Conservation (phyloP, 2,113 vertebrate genomes). For the Mus spicilegus region DNA sequence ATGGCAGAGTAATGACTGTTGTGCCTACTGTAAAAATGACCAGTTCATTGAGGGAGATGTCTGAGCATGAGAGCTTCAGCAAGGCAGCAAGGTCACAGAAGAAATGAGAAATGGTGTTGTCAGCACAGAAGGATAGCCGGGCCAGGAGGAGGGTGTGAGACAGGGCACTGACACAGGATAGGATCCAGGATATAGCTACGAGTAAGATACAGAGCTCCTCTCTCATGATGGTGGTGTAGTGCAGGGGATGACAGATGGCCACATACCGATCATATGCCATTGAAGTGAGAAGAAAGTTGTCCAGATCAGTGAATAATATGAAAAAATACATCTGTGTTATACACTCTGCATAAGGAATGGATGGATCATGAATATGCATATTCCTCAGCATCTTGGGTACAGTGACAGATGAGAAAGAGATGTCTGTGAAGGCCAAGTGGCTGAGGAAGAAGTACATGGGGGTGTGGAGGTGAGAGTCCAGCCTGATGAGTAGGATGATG, state of each 20-base stretch:
- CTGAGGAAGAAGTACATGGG: conserved; percentile 80
- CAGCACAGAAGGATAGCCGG: conserved; percentile 55
- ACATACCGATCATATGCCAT: conserved; percentile 76
- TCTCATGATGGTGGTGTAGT: conserved; percentile 62
- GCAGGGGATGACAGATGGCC: conserved; percentile 70
- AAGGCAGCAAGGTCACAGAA: conserved; percentile 72
- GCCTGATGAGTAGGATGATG: not conserved
- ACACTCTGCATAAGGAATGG: conserved; percentile 29
- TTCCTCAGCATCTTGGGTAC: conserved; percentile 58
- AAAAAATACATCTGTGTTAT: conserved; percentile 73
- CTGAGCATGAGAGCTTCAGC: conserved; percentile 66
- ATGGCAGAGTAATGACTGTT: conserved; percentile 67
- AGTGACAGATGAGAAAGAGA: conserved; percentile 59
- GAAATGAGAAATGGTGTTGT: conserved; percentile 58
- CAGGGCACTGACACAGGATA: conserved; percentile 46
- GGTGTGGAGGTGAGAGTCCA: not conserved
- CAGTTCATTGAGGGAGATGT: conserved; percentile 69
- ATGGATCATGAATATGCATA: not conserved
- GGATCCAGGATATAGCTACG: conserved; percentile 56
- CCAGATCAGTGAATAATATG: conserved; percentile 63
- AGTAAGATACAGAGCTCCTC: not conserved
- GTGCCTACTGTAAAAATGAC: conserved; percentile 66
- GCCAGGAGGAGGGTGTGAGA: conserved; percentile 50
- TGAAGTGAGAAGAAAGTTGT: conserved; percentile 71
- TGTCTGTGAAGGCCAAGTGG: conserved; percentile 48